Percentiles rank a stretch among this genome's conserved stretches.
These are phyloP conservation scores for Mythimna impura DNA, from an alignment of 2,888 invertebrate species.

Conservation along the genomic window DNA sequence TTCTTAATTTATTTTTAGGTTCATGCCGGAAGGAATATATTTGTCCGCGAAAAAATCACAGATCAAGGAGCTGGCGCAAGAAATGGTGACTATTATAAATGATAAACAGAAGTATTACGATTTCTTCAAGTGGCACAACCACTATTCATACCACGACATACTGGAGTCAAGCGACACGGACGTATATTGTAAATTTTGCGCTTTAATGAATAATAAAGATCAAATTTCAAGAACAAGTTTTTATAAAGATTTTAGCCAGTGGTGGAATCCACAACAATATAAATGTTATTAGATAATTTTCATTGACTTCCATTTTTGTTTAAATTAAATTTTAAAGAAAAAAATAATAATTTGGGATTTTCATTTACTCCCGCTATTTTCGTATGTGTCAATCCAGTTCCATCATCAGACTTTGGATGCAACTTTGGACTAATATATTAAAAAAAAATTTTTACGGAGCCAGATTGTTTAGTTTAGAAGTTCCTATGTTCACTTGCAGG, in stretches of 20 bases:
- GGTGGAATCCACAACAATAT: slow-evolving; percentile 64
- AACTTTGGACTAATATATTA: neutral
- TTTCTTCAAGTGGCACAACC: slow-evolving; percentile 72
- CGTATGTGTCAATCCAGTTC: neutral
- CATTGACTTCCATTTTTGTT: neutral
- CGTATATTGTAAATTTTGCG: slow-evolving; percentile 62
- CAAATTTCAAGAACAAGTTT: slow-evolving; percentile 18
- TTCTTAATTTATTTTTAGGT: slow-evolving; percentile 53
- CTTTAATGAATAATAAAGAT: slow-evolving; percentile 35
- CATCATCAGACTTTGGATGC: no score
- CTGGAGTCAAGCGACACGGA: slow-evolving; percentile 53
- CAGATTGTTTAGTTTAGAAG: neutral
- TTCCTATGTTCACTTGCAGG: neutral
- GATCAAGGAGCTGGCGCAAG: slow-evolving; percentile 45
- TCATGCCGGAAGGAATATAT: slow-evolving; percentile 69
- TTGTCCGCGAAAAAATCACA: slow-evolving; percentile 46
- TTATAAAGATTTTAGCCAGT: slow-evolving; percentile 53
- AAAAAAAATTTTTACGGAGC: neutral
- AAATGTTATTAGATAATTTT: slow-evolving; percentile 13
- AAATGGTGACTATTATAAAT: slow-evolving; percentile 66
- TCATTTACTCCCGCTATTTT: neutral
- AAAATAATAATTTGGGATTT: neutral
- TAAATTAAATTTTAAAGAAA: no score
- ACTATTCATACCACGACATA: slow-evolving; percentile 66
- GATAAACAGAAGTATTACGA: slow-evolving; percentile 64